phyloP scores from a whole-genome alignment of 37 sponge, comb jelly and placozoan species.

The Agelas oroides region DNA sequence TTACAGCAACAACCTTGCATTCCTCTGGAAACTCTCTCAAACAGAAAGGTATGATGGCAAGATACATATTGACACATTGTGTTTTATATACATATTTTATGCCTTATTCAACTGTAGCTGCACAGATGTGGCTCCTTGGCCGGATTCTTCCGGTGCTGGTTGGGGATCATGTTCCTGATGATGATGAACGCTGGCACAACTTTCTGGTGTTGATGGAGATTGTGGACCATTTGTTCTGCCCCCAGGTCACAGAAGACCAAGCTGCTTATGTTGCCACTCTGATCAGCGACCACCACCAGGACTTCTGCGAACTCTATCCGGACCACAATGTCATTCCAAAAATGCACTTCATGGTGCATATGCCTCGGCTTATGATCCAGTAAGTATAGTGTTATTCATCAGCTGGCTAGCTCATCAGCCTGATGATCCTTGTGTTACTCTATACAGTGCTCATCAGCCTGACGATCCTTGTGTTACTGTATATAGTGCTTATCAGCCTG shows the following conservation, averaged over 20 bases:
- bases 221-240: constrained; percentile 26
- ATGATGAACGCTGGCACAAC: constrained; percentile 55
- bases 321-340: background rate
- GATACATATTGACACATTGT: background rate
- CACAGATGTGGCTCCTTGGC: constrained; percentile 72
- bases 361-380: constrained; percentile 31
- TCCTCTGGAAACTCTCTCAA: constrained; percentile 13
- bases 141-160: constrained; percentile 61
- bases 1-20: constrained; percentile 3
- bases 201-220: constrained; percentile 55
- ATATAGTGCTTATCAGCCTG: no score
- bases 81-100: background rate
- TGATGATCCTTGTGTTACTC: no score
- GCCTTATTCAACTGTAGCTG: constrained; percentile 30
- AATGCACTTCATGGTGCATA: constrained; percentile 49
- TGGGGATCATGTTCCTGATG: constrained; percentile 58
- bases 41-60: constrained; percentile 23
- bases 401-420: no score
- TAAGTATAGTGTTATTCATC: no score
- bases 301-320: constrained; percentile 21
- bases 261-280: background rate
- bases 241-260: background rate
- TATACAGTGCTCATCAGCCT: no score
- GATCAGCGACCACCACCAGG: constrained; percentile 14
- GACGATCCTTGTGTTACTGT: no score